Evolutionary conservation across 1,140 invertebrate species (phyloP).

Genomic region (Parasteatoda tepidariorum): DNA sequence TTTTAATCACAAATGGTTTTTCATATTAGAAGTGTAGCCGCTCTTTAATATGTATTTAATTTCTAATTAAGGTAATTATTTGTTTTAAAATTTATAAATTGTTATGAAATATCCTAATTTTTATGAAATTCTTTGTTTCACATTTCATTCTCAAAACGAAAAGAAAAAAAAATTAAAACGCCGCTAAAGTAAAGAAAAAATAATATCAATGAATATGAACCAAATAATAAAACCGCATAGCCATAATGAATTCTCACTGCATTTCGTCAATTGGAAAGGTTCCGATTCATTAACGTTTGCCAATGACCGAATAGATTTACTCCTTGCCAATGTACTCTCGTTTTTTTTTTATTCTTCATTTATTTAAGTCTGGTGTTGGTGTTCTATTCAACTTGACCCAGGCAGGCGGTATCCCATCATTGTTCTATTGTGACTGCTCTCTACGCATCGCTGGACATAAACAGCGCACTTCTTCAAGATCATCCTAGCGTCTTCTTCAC

Average conservation of each 20-base stretch:
- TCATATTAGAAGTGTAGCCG: too few species aligned
- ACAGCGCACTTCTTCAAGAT: neutral
- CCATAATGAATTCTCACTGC: neutral
- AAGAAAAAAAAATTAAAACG: too few species aligned
- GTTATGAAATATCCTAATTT: too few species aligned
- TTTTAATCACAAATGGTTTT: too few species aligned
- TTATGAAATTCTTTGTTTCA: too few species aligned
- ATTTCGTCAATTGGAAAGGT: neutral
- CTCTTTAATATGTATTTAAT: too few species aligned
- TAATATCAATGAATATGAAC: too few species aligned
- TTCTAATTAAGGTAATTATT: too few species aligned
- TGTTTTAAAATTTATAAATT: too few species aligned
- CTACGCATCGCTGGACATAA: conserved; percentile 2
- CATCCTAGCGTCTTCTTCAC: neutral
- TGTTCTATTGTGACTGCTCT: conserved; percentile 32
- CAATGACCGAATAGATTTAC: neutral
- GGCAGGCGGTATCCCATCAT: conserved; percentile 22
- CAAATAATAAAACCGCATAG: too few species aligned
- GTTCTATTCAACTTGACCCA: conserved; percentile 33
- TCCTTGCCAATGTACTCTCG: neutral
- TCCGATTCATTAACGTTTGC: conserved; percentile 28
- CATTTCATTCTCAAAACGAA: too few species aligned
- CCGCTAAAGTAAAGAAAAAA: too few species aligned
- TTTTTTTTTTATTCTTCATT: conserved; percentile 5
- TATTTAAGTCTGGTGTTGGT: neutral